A percentile compares a stretch with the other conserved stretches of the same genome.
Conservation (phyloP, 2,797 vertebrate genomes). For the Cirrhinus molitorella region DNA sequence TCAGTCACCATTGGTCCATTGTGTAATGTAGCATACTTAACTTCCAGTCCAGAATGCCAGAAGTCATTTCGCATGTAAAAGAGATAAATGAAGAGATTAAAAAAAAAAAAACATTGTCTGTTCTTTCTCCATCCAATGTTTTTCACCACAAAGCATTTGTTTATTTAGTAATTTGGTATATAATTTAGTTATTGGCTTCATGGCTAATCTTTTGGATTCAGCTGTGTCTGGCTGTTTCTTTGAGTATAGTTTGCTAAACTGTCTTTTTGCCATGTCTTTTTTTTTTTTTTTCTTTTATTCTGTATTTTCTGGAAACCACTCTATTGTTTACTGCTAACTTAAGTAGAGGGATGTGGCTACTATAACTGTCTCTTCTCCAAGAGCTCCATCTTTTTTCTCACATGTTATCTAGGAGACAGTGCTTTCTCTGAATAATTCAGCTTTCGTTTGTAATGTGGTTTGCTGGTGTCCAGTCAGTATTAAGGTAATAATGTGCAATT, state of each 20-base stretch:
- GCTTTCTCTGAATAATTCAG: conserved; percentile 29
- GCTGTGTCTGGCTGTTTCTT: not conserved
- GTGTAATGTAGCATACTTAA: not conserved
- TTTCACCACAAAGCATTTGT: not conserved
- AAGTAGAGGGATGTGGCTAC: not conserved
- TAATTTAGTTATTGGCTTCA: not conserved
- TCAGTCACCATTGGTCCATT: not conserved
- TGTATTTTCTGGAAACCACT: not conserved
- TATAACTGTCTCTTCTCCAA: conserved; percentile 4
- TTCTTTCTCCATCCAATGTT: not conserved
- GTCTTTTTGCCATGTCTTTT: not conserved
- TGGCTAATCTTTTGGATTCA: not conserved
- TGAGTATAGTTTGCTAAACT: not conserved
- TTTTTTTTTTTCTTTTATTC: not conserved
- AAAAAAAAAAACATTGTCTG: not conserved
- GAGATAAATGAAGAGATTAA: not conserved
- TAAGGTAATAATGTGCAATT: not conserved
- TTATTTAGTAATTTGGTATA: not conserved
- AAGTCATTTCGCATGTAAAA: not conserved
- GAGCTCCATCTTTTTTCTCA: not conserved
- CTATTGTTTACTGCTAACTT: not conserved
- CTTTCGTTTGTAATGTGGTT: not conserved
- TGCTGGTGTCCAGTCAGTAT: not conserved
- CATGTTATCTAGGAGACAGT: not conserved
- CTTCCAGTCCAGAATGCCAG: not conserved